phyloP scores from a whole-genome alignment of 2,113 vertebrate species.

The Eonycteris spelaea region DNA sequence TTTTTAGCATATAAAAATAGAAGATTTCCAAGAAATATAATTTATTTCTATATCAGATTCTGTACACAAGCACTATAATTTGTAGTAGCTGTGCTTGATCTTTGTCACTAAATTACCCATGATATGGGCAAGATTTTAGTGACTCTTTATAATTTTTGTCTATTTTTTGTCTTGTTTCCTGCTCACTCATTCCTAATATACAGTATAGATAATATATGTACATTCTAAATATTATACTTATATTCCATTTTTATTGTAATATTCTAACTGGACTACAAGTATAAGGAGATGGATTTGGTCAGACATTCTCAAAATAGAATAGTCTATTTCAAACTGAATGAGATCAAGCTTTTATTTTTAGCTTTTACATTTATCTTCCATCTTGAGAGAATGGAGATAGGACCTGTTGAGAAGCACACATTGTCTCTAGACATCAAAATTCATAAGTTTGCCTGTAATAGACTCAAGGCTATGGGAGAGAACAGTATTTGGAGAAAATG shows the following conservation, averaged over 20 bases:
- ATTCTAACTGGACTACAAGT: background rate
- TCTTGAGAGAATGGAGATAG: background rate
- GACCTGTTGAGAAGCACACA: background rate
- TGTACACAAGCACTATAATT: background rate
- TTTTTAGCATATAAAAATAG: background rate
- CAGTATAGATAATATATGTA: background rate
- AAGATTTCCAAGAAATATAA: background rate
- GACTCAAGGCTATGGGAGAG: slow-evolving; percentile 3
- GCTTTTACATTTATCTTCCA: slow-evolving; percentile 13
- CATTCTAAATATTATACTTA: background rate
- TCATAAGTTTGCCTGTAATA: background rate
- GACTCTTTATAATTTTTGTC: background rate
- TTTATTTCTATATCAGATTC: background rate
- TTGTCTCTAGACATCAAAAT: background rate
- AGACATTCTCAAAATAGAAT: slow-evolving; percentile 47
- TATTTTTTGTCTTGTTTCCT: slow-evolving; percentile 6
- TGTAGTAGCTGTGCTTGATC: background rate
- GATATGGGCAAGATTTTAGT: background rate
- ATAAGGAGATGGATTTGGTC: background rate
- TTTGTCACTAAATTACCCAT: background rate
- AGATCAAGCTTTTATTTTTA: slow-evolving; percentile 48
- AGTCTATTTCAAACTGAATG: slow-evolving; percentile 32
- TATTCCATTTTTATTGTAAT: background rate
- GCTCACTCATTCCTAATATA: background rate
- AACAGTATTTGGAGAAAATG: background rate